phyloP scores from a whole-genome alignment of 2,888 invertebrate species.

The Ophion obscuratus region DNA sequence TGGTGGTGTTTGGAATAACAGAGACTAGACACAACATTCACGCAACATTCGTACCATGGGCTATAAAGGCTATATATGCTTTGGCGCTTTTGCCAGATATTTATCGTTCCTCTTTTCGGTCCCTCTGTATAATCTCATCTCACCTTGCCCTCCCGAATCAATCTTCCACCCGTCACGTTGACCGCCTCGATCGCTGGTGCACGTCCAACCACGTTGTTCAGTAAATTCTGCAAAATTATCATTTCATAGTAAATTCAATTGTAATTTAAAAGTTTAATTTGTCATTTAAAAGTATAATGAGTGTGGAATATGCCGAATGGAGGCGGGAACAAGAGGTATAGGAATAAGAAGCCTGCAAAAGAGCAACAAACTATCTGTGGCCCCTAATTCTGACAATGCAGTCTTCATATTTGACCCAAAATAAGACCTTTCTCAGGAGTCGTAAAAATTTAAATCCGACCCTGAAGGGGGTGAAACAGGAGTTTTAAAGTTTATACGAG shows the following conservation, averaged over 20 bases:
- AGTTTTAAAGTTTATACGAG: too few species aligned
- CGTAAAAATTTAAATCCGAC: too few species aligned
- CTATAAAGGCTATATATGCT: constrained; percentile 74
- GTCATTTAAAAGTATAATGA: not conserved
- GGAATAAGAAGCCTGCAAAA: too few species aligned
- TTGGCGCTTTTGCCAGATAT: constrained; percentile 58
- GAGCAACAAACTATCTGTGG: too few species aligned
- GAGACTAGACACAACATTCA: constrained; percentile 65
- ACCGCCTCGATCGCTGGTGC: constrained; percentile 97
- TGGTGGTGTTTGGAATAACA: constrained; percentile 55
- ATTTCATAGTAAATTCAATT: not conserved
- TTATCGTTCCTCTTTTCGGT: constrained; percentile 86
- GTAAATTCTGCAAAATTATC: constrained; percentile 89
- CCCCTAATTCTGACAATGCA: too few species aligned
- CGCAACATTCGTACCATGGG: constrained; percentile 76
- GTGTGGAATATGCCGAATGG: too few species aligned
- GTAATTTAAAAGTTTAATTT: too few species aligned
- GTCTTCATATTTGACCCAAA: too few species aligned
- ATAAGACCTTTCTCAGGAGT: too few species aligned
- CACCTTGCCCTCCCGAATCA: constrained; percentile 99
- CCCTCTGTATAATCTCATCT: constrained; percentile 87
- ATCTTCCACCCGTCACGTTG: constrained; percentile 97
- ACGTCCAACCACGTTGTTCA: constrained; percentile 96
- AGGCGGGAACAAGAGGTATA: too few species aligned
- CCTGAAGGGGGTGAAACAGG: too few species aligned